Conservation (phyloP, 2,797 vertebrate species). For the Threskiornis aethiopicus region DNA sequence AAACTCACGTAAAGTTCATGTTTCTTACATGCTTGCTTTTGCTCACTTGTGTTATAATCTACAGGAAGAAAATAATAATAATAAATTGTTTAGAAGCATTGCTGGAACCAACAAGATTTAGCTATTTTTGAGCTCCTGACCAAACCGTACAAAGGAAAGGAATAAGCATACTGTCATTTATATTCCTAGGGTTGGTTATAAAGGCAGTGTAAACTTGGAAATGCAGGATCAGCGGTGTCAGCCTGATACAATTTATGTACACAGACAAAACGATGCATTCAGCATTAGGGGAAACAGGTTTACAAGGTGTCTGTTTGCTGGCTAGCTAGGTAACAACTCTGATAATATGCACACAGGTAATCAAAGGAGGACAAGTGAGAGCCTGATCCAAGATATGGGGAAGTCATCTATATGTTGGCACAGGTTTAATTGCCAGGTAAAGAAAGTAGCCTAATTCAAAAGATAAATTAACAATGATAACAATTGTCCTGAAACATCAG, state of each 20-base stretch:
- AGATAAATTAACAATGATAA: not conserved
- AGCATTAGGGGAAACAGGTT: not conserved
- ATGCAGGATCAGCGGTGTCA: not conserved
- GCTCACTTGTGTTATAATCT: slow-evolving; percentile 97
- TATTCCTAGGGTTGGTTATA: not conserved
- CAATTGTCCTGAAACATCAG: not conserved
- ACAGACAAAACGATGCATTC: not conserved
- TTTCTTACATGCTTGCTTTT: slow-evolving; percentile 99
- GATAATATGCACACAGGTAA: not conserved
- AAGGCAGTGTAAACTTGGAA: not conserved
- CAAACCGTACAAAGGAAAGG: not conserved
- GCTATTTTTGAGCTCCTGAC: not conserved
- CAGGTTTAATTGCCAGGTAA: not conserved
- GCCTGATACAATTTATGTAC: not conserved
- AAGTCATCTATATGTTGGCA: not conserved
- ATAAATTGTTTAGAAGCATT: not conserved
- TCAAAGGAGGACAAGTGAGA: not conserved
- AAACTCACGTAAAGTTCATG: slow-evolving; percentile 99
- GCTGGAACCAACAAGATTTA: not conserved
- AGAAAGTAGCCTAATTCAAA: not conserved
- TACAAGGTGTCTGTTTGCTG: not conserved
- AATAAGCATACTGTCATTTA: not conserved
- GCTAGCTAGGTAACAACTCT: not conserved
- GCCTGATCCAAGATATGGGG: not conserved
- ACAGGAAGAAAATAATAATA: slow-evolving; percentile 30